These are phyloP conservation scores for Bradysia coprophila DNA, from an alignment of 1,140 invertebrate species.

Conservation along the genomic window DNA sequence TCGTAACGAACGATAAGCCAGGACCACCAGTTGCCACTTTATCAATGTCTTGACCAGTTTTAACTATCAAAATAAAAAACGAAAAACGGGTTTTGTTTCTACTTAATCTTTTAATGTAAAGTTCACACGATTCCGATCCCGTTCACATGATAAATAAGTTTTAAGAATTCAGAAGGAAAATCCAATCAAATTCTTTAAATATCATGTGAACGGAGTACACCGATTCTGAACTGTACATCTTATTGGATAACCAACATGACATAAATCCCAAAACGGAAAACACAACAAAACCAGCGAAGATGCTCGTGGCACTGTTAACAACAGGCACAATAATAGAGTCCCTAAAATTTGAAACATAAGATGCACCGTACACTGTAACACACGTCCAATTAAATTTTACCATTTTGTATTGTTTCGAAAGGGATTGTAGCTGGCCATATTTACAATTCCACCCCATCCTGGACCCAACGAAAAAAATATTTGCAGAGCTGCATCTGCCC, in stretches of 20 bases:
- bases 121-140: too few relatives aligned
- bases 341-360: slow-evolving; percentile 23
- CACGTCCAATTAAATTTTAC: slow-evolving; percentile 25
- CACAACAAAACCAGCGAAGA: slow-evolving; percentile 85
- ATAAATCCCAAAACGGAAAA: slow-evolving; percentile 91
- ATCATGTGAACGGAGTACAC: background rate
- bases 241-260: slow-evolving; percentile 27
- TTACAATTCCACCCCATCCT: slow-evolving; percentile 73
- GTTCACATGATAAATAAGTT: background rate
- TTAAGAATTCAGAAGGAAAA: background rate
- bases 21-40: slow-evolving; percentile 82
- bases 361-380: background rate
- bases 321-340: slow-evolving; percentile 53
- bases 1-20: slow-evolving; percentile 79
- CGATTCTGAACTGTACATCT: too few relatives aligned
- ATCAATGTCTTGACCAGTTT: too few relatives aligned
- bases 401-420: slow-evolving; percentile 68
- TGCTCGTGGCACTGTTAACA: slow-evolving; percentile 74
- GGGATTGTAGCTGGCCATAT: slow-evolving; percentile 73
- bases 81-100: too few relatives aligned
- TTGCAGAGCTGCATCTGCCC: slow-evolving; percentile 81
- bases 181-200: background rate
- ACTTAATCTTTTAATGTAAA: too few relatives aligned
- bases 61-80: too few relatives aligned
- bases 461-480: slow-evolving; percentile 82